A percentile compares a stretch with the other conserved stretches of the same genome.
Conservation (phyloP, 2,797 vertebrate genomes). For the Girardinus metallicus region DNA sequence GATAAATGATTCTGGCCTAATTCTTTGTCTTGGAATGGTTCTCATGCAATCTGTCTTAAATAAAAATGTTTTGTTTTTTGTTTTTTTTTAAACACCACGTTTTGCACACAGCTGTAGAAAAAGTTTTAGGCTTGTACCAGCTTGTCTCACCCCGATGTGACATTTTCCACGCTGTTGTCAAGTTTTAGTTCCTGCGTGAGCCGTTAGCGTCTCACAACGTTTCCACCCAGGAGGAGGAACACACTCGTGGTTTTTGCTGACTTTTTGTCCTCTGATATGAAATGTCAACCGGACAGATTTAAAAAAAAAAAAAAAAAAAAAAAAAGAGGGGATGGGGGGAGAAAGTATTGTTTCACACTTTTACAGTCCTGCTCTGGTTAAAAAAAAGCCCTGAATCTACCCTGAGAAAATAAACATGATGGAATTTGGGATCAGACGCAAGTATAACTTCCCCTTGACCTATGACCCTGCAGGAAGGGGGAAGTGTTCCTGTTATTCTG, state of each 20-base stretch:
- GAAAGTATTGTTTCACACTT: slow-evolving; percentile 72
- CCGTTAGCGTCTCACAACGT: slow-evolving; percentile 9
- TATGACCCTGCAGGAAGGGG: slow-evolving; percentile 71
- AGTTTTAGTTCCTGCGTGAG: slow-evolving; percentile 11
- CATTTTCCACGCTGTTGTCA: slow-evolving; percentile 24
- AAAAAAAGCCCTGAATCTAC: slow-evolving; percentile 49
- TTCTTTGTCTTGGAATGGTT: background rate
- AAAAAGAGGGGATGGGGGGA: slow-evolving; percentile 24
- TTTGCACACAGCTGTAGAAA: background rate
- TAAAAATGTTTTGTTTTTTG: too few species aligned
- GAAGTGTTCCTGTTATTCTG: slow-evolving; percentile 77
- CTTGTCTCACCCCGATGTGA: slow-evolving; percentile 8
- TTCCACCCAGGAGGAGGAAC: slow-evolving; percentile 1
- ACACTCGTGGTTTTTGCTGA: slow-evolving; percentile 27
- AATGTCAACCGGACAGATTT: slow-evolving; percentile 29
- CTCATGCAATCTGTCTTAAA: too few species aligned
- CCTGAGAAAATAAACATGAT: slow-evolving; percentile 78
- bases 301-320: slow-evolving; percentile 29
- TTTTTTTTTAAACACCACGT: background rate
- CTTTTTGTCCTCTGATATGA: slow-evolving; percentile 32
- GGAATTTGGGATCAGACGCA: slow-evolving; percentile 78
- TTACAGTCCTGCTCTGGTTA: slow-evolving; percentile 65
- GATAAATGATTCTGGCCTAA: background rate
- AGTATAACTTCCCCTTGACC: slow-evolving; percentile 75
- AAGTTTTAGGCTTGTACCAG: background rate